These are phyloP conservation scores for Tyto alba DNA, from an alignment of 2,113 vertebrate species.

Conservation along the genomic window DNA sequence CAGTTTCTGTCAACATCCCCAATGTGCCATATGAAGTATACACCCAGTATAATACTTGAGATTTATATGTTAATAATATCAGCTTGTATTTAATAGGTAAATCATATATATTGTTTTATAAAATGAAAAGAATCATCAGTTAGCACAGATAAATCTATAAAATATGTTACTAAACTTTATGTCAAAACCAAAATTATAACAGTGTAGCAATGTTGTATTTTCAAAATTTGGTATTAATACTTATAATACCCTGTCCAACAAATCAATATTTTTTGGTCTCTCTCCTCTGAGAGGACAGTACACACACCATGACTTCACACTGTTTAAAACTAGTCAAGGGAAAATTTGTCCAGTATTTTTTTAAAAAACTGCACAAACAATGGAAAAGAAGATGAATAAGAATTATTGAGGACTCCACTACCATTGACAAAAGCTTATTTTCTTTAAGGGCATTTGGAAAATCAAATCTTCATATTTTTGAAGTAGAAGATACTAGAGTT, in stretches of 20 bases:
- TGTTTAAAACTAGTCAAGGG: not conserved
- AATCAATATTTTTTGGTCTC: not conserved
- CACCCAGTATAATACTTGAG: constrained; percentile 23
- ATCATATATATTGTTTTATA: constrained; percentile 41
- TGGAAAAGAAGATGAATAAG: not conserved
- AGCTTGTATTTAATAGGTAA: constrained; percentile 52
- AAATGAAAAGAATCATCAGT: constrained; percentile 25
- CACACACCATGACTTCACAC: not conserved
- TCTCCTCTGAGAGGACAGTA: not conserved
- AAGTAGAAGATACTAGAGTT: not conserved
- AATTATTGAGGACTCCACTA: not conserved
- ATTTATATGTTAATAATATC: constrained; percentile 64
- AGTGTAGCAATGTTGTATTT: not conserved
- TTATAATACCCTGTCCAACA: not conserved
- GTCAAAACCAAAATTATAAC: not conserved
- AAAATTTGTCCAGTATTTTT: not conserved
- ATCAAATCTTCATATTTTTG: not conserved
- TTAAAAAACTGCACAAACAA: not conserved
- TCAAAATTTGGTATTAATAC: not conserved
- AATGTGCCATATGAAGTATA: constrained; percentile 32
- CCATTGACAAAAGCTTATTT: not conserved
- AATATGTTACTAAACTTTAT: not conserved
- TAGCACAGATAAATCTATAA: constrained; percentile 25
- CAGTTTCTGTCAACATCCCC: constrained; percentile 46
- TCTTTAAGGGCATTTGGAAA: not conserved